phyloP scores from a whole-genome alignment of 2,113 vertebrate genomes.

The Spermophilus dauricus region DNA sequence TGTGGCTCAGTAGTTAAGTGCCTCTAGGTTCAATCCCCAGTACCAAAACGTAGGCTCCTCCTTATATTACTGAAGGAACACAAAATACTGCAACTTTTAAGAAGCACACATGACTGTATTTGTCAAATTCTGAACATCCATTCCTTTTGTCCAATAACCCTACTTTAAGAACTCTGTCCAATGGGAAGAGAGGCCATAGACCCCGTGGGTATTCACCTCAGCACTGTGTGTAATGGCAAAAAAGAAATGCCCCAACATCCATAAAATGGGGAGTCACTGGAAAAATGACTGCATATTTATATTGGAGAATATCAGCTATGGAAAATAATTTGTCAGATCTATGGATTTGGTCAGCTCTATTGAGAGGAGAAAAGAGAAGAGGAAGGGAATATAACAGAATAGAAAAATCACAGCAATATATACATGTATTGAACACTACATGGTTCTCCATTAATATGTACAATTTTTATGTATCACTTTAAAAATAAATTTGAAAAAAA shows the following conservation, averaged over 20 bases:
- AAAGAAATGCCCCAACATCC: background rate
- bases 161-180: background rate
- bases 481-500: background rate
- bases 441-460: background rate
- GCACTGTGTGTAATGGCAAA: background rate
- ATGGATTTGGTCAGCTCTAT: background rate
- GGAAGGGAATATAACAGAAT: background rate
- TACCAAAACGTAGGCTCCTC: too few species aligned
- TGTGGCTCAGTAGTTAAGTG: background rate
- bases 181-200: background rate
- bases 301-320: background rate
- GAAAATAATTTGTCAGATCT: background rate
- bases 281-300: background rate
- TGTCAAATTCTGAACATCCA: background rate
- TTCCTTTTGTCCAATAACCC: background rate
- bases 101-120: background rate
- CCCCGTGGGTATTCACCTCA: background rate
- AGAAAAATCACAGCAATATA: background rate
- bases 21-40: too few species aligned
- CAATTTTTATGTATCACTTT: background rate
- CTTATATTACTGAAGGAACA: fast-evolving
- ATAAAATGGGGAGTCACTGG: background rate
- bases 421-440: background rate
- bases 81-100: background rate
- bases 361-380: background rate